Evolutionary conservation across 2,797 vertebrate species (phyloP).

Genomic region (Carapus acus): DNA sequence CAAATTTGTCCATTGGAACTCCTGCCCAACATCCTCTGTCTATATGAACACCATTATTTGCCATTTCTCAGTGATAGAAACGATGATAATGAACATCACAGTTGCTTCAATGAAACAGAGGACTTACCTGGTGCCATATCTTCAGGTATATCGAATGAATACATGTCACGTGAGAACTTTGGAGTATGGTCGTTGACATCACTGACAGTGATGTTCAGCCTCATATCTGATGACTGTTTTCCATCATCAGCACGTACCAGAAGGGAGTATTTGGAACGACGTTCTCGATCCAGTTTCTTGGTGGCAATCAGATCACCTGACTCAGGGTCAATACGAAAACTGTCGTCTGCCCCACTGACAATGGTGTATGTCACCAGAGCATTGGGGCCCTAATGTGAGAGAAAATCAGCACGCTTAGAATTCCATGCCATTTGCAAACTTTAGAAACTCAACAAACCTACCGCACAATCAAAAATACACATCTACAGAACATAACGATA

Average conservation of each 20-base stretch:
- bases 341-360: constrained; percentile 93
- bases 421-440: neutral
- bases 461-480: neutral
- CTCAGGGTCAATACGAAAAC: constrained; percentile 91
- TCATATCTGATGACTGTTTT: constrained; percentile 91
- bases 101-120: neutral
- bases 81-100: neutral
- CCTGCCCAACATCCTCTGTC: neutral
- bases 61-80: neutral
- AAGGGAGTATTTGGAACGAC: constrained; percentile 89
- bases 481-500: constrained; percentile 3
- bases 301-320: constrained; percentile 93
- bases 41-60: too few species aligned
- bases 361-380: constrained; percentile 95
- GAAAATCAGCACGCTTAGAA: neutral
- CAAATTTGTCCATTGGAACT: too few species aligned
- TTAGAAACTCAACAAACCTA: neutral
- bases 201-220: constrained; percentile 91
- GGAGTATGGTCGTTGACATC: constrained; percentile 94
- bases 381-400: constrained; percentile 82
- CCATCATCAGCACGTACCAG: constrained; percentile 92
- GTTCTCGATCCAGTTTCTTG: constrained; percentile 86
- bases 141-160: constrained; percentile 91
- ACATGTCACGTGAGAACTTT: constrained; percentile 83
- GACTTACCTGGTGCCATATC: constrained; percentile 83